A percentile compares a stretch with the other conserved stretches of the same genome.
phyloP scores from a whole-genome alignment of 2,797 vertebrate species.

The Menidia menidia region DNA sequence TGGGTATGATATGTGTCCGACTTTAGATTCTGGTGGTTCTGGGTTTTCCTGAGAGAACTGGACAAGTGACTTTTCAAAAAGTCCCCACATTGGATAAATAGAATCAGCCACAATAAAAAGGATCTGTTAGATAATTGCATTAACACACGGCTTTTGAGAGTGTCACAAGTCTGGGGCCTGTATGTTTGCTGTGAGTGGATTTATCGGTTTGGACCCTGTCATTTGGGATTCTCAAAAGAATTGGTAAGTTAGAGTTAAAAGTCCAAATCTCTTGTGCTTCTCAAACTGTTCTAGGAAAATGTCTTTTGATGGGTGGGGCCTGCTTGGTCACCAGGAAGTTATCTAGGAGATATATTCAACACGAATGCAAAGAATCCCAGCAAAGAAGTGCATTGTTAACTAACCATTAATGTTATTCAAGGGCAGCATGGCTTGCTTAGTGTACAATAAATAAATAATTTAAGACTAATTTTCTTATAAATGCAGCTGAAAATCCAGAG shows the following conservation, averaged over 20 bases:
- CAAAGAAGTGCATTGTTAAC: not conserved
- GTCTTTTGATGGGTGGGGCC: not conserved
- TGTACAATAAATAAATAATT: not conserved
- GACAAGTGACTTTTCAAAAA: no score
- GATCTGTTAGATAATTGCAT: not conserved
- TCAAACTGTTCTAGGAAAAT: not conserved
- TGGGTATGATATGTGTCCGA: no score
- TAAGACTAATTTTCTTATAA: not conserved
- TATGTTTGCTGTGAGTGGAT: not conserved
- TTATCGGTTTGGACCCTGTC: not conserved
- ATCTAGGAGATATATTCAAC: not conserved
- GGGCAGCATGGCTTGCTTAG: not conserved
- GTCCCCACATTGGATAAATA: not conserved
- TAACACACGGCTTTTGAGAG: not conserved
- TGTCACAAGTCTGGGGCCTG: not conserved
- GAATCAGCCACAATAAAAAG: not conserved
- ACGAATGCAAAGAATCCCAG: not conserved
- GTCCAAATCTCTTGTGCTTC: not conserved
- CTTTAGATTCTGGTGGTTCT: no score
- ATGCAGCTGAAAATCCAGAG: not conserved
- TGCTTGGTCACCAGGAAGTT: not conserved
- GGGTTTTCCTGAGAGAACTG: no score
- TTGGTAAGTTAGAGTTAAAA: not conserved
- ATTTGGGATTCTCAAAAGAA: not conserved
- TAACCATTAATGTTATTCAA: not conserved